Evolutionary conservation across 2,797 vertebrate species (phyloP), one percentile per base, ranked within the genome.

Genomic region (Thalassophryne amazonica): DNA sequence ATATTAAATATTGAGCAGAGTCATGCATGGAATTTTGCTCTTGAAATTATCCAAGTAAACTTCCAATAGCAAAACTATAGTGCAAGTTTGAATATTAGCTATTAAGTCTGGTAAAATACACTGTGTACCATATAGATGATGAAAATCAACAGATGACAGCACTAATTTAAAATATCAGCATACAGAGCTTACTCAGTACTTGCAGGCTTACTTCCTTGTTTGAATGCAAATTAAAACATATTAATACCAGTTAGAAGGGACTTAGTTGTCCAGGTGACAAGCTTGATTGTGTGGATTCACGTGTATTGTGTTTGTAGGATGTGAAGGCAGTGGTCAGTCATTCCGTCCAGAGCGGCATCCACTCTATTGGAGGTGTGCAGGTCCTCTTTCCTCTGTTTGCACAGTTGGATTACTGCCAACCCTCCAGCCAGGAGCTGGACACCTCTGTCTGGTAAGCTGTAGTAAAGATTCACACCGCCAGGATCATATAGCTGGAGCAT

Each of bases 361-460:
- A 99, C 80, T 99, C 97, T 3, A 94, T 99, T 20, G 97, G 97
- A 69, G 97, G 97, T 1, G 92, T 99, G 56, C 97, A 98, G 87
- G 97, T 99, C 60, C 93, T 99, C 49, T 99, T 98, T 69, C 96
- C 97, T 53, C 90, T 99, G 56, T 99, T 98, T 89, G 94, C 94
- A 81, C 97, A 99, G 85, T 84, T 99, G 84, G 97, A 99, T 83
- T 95, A 91, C 39, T 91, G 75, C 82, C 95, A 98, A 77, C 91
- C 93, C 57, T 91, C 90, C 64, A 93, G 91, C 11, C 92, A 96
- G 5, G 89, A 95, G 41, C 57, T 94, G 75, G 95, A 99, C 86
- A 94, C 92, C 76, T 94, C 94, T 61, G 86, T 99, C 62, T 98
- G 96, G 97, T 7, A 18, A 22, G 22, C 0, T 17, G 7, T 30